Conservation (phyloP, 2,797 vertebrate species). For the Anguilla pacifica region DNA sequence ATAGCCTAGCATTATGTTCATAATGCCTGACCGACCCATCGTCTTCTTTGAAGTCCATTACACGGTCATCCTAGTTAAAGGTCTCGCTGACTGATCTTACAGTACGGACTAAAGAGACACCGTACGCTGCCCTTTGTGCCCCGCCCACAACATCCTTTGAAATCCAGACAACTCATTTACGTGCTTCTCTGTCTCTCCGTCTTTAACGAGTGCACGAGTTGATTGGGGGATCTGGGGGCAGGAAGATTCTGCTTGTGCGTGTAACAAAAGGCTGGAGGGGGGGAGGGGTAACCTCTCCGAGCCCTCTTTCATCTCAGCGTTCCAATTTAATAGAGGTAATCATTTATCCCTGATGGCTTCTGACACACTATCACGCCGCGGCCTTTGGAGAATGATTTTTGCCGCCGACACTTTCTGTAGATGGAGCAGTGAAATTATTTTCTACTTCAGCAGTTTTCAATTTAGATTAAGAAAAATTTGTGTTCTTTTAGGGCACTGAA, state of each 20-base stretch:
- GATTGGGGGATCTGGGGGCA: not conserved
- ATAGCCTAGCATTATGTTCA: not conserved
- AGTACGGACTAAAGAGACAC: not conserved
- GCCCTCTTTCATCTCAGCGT: conserved; percentile 20
- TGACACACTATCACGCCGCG: conserved; percentile 25
- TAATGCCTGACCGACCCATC: not conserved
- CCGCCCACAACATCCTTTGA: not conserved
- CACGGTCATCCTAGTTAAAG: not conserved
- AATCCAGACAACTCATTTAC: not conserved
- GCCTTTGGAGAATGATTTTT: conserved; percentile 33
- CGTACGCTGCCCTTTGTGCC: not conserved
- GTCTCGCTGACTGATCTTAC: not conserved
- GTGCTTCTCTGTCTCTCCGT: not conserved
- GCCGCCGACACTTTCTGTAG: conserved; percentile 35
- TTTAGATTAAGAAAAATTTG: conserved; percentile 40
- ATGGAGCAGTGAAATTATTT: conserved; percentile 40
- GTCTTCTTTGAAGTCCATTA: not conserved
- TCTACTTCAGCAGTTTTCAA: conserved; percentile 39
- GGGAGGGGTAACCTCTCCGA: not conserved
- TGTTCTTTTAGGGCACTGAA: conserved; percentile 9
- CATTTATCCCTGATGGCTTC: conserved; percentile 39
- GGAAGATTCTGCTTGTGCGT: not conserved
- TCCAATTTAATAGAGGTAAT: conserved; percentile 40
- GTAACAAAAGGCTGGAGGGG: not conserved
- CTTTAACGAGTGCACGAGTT: not conserved